These are phyloP conservation scores for Musca domestica DNA, from an alignment of 1,140 invertebrate species.

Conservation along the genomic window DNA sequence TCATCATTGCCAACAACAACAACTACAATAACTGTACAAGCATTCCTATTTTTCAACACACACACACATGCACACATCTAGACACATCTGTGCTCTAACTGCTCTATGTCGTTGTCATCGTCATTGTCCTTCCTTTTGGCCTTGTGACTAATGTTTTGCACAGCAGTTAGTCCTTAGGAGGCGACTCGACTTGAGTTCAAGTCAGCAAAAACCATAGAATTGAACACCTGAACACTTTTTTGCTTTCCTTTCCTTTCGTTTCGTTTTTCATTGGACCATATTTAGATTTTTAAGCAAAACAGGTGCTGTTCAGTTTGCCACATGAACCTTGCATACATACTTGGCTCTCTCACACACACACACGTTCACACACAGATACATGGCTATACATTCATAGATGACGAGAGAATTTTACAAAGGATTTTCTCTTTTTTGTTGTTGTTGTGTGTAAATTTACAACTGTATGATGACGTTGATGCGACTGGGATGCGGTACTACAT, in stretches of 20 bases:
- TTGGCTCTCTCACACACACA: no score
- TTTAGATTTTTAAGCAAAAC: slow-evolving; percentile 12
- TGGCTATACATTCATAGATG: no score
- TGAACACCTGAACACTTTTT: slow-evolving; percentile 22
- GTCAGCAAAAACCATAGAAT: slow-evolving; percentile 7
- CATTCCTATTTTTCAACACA: background rate
- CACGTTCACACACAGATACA: no score
- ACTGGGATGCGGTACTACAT: no score
- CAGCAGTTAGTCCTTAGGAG: slow-evolving; percentile 8
- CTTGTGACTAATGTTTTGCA: slow-evolving; percentile 28
- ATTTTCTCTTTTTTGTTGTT: no score
- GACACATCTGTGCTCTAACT: background rate
- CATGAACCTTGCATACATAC: no score
- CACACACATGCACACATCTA: background rate
- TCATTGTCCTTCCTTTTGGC: slow-evolving; percentile 28
- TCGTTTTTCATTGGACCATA: no score
- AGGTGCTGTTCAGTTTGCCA: slow-evolving; percentile 4
- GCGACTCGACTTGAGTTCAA: background rate
- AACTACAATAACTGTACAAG: no score
- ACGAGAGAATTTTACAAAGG: no score
- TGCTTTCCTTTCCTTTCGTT: background rate
- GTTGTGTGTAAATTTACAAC: no score
- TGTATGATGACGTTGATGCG: no score
- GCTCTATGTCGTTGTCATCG: background rate
- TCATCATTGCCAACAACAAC: no score